Percentiles rank a stretch among this genome's conserved stretches.
Conservation (phyloP, 2,888 invertebrate species). For the Rhagophthalmus giganteus region DNA sequence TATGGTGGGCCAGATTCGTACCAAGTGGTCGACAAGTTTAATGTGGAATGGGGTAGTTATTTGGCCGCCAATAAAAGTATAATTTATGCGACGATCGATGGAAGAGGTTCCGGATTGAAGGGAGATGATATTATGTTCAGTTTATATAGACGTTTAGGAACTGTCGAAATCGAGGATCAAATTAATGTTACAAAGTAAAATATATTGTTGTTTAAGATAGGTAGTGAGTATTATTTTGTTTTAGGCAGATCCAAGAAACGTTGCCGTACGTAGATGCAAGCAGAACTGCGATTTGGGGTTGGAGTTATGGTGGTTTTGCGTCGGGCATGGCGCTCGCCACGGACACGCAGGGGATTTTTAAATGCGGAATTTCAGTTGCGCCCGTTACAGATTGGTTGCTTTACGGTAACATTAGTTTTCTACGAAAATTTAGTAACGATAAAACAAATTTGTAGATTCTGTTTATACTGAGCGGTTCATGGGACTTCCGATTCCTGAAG, state of each 20-base stretch:
- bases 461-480: constrained; percentile 97
- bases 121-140: constrained; percentile 83
- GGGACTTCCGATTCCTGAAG: constrained; percentile 74
- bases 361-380: constrained; percentile 93
- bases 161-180: constrained; percentile 90
- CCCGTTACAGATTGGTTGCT: constrained; percentile 96
- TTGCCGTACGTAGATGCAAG: constrained; percentile 75
- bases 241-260: constrained; percentile 66
- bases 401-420: constrained; percentile 78
- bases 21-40: constrained; percentile 80
- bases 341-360: constrained; percentile 75
- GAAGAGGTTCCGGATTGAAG: constrained; percentile 83
- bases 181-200: constrained; percentile 76
- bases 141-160: constrained; percentile 81
- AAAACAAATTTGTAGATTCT: constrained; percentile 76
- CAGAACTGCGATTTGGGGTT: constrained; percentile 94
- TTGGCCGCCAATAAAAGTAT: constrained; percentile 81
- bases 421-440: background rate
- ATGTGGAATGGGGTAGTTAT: constrained; percentile 85
- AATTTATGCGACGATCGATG: constrained; percentile 88
- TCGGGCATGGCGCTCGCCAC: constrained; percentile 84
- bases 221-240: constrained; percentile 28
- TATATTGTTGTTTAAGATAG: too few species aligned
- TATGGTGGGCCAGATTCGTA: constrained; percentile 93
- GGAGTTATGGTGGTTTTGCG: constrained; percentile 98